Conservation (phyloP, 1,140 invertebrate genomes). For the Drosophila nasuta region DNA sequence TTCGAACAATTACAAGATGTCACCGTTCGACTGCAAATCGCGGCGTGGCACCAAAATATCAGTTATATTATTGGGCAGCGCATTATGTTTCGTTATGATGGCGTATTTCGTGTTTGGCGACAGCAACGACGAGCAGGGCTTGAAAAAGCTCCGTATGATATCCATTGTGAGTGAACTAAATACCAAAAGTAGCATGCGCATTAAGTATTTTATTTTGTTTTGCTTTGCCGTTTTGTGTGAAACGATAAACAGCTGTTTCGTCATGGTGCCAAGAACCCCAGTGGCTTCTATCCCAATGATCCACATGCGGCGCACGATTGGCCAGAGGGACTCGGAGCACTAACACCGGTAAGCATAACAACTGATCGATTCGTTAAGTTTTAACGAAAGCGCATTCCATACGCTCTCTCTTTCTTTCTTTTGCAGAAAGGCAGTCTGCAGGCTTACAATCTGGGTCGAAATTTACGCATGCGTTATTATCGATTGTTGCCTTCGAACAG, state of each 20-base stretch:
- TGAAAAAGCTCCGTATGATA: constrained; percentile 81
- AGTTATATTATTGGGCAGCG: constrained; percentile 76
- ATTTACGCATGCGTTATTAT: constrained; percentile 89
- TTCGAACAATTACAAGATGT: constrained; percentile 38
- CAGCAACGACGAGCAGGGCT: constrained; percentile 79
- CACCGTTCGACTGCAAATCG: constrained; percentile 75
- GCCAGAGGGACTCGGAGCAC: constrained; percentile 88
- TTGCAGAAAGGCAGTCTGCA: constrained; percentile 91
- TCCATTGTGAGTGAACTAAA: constrained; percentile 71
- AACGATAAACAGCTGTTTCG: constrained; percentile 87
- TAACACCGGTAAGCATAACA: constrained; percentile 87
- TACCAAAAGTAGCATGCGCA: not conserved
- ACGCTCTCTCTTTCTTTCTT: not conserved
- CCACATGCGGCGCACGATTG: constrained; percentile 87
- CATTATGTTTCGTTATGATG: constrained; percentile 81
- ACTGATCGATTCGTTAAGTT: not conserved
- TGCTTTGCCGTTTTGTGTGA: not conserved
- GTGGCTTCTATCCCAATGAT: constrained; percentile 88
- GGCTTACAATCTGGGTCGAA: constrained; percentile 91
- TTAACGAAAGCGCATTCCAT: not conserved
- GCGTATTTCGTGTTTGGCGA: constrained; percentile 84
- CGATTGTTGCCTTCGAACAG: constrained; percentile 88
- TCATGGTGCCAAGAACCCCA: constrained; percentile 91
- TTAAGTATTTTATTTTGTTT: constrained; percentile 18
- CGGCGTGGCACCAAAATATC: constrained; percentile 84